These are phyloP conservation scores for Ditylenchus weischeri DNA, from an alignment of 2,888 invertebrate species.

Conservation along the genomic window DNA sequence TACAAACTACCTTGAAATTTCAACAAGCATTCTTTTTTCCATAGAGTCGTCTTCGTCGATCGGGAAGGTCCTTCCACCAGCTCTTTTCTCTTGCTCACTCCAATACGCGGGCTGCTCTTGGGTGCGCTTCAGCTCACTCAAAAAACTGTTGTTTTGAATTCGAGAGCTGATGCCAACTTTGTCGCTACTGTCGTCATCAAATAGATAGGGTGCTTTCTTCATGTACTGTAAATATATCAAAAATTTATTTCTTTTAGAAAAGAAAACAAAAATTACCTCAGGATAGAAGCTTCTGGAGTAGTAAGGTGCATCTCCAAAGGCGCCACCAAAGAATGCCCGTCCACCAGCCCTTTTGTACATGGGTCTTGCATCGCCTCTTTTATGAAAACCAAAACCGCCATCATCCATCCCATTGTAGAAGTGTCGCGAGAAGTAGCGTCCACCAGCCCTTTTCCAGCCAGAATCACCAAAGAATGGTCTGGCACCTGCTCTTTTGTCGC, in stretches of 20 bases:
- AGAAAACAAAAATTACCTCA: neutral
- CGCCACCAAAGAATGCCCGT: slow-evolving; percentile 21
- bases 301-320: slow-evolving; percentile 11
- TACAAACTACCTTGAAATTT: too few species aligned
- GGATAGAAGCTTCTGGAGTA: slow-evolving; percentile 1
- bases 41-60: neutral
- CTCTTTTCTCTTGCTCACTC: slow-evolving; percentile 13
- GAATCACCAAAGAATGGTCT: slow-evolving; percentile 27
- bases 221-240: slow-evolving; percentile 14
- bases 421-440: slow-evolving; percentile 18
- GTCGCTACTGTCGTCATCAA: neutral
- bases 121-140: slow-evolving; percentile 9
- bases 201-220: slow-evolving; percentile 4
- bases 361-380: slow-evolving; percentile 19
- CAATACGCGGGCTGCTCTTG: neutral
- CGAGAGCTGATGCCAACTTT: neutral
- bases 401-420: slow-evolving; percentile 8
- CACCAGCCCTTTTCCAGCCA: slow-evolving; percentile 16
- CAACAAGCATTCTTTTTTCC: slow-evolving; percentile 1
- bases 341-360: slow-evolving; percentile 18
- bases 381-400: slow-evolving; percentile 13
- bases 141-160: neutral
- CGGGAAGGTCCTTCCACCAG: slow-evolving; percentile 16
- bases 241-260: neutral
- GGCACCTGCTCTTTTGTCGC: slow-evolving; percentile 28